Evolutionary conservation across 2,797 vertebrate genomes (phyloP), one percentile per base, ranked within the genome.

Genomic region (Acrossocheilus wenchowensis): DNA sequence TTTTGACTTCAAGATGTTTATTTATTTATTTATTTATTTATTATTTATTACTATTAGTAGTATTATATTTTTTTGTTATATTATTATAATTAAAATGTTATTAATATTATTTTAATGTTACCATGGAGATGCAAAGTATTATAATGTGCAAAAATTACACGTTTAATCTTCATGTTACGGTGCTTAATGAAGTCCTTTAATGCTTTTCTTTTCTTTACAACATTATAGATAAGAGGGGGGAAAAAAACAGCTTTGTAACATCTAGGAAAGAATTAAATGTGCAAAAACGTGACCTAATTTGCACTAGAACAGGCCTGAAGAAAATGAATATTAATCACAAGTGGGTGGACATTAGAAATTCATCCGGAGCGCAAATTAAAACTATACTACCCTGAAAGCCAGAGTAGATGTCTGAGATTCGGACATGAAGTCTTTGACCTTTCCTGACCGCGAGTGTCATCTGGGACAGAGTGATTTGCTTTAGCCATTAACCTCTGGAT

Each of bases 341-440:
- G 74, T 14, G 74, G 30, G 30, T 4, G 74, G 10, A 39, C 19
- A 15, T 39, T 39, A 54, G 21, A 77, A n/a, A 78, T 60, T 17
- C 19, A 57, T 11, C 23, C 34, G 2, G 34, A 39, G 52, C 21
- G 6, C 60, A 6, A 62, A 62, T 79, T 6, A 78, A 78, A 41
- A 23, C n/a, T 45, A 11, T 10, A 26, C 71, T 45, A 17, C 7
- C n/a, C 15, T 21, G 15, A 36, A 77, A 14, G 89, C 86, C 91
- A 93, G 94, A 45, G 41, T 62, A 23, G n/a, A 80, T 80, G 41
- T 80, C 10, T 45, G 39, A 34, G 39, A 64, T 80, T 80, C 41
- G 1, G 57, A 26, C 57, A 30, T 30, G n/a, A 21, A 48, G 60
- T 45, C 30, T 79, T 34, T 48, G 60, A 66, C 60, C 60, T 60